Evolutionary conservation across 2,113 vertebrate genomes (phyloP).

Genomic region (Emydocephalus ijimae): DNA sequence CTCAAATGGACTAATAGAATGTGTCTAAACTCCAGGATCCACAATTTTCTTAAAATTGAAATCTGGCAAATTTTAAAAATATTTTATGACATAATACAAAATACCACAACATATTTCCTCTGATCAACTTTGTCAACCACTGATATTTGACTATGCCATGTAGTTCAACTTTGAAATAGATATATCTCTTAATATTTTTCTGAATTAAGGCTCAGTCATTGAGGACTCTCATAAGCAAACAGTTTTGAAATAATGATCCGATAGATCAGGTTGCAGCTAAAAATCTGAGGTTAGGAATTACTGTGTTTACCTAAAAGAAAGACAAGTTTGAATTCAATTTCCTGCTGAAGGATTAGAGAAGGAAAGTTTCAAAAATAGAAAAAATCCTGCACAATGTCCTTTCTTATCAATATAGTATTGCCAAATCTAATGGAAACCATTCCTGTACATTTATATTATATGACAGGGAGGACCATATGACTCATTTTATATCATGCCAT

Average conservation of each 20-base stretch:
- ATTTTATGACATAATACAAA: background rate
- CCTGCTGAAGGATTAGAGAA: background rate
- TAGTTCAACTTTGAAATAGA: background rate
- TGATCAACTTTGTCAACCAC: background rate
- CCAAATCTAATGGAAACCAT: background rate
- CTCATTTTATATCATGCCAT: background rate
- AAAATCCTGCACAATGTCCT: background rate
- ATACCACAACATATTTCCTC: background rate
- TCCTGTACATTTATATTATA: background rate
- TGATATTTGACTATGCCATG: background rate
- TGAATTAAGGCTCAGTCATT: background rate
- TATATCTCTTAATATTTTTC: background rate
- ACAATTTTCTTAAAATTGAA: background rate
- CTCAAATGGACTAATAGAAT: background rate
- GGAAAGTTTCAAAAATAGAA: background rate
- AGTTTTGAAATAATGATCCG: background rate
- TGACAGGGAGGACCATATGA: too few species aligned
- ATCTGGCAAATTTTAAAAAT: background rate
- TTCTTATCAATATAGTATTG: background rate
- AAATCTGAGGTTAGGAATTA: background rate
- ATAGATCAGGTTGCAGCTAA: background rate
- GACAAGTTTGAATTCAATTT: background rate
- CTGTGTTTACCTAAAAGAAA: background rate
- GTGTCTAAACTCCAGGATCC: background rate
- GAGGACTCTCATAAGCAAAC: background rate